Evolutionary conservation across 2,797 vertebrate genomes (phyloP), one percentile per base, ranked within the genome.

Genomic region (Platalea minor): DNA sequence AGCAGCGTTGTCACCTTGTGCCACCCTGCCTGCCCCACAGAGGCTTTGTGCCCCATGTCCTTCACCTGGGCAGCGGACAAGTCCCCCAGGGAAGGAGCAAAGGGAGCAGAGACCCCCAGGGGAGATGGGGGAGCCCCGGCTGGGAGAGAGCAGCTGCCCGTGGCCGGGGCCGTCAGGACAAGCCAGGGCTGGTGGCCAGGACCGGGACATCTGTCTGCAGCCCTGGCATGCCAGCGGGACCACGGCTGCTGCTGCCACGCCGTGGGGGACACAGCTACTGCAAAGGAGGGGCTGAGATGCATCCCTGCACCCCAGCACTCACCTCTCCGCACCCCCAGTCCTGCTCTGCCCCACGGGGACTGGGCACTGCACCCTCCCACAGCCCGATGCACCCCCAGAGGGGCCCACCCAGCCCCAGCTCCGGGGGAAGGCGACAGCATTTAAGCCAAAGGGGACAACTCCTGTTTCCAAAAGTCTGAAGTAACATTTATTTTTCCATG

Each of bases 351-450:
- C 28, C 53, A 18, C 1, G 1, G 25, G 46, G n/a, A 50, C 14
- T 17, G 8, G 7, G 10, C 68, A 5, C 5, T 9, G 37, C n/a
- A 7, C 20, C 45, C 41, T 9, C 70, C 37, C n/a, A 9, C 48
- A 7, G 64, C 57, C 37, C 37, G 6, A 0, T 0, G 11, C 17
- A 13, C 6, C 19, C 17, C 39, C 7, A 0, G 3, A 19, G 39
- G 50, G 59, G 12, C 41, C 41, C 29, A 33, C 17, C 3, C 20
- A 24, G 43, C 56, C n/a, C 26, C 37, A 25, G 51, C 23, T 59
- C 28, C 39, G 0, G 5, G 31, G 23, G 31, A 15, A 33, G 16
- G 51, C 46, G 21, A 50, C 31, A n/a, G 41, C 19, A 1, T 17
- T 23, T 4, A 33, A 28, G 17, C 33, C 29, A 60, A 60, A 1